phyloP scores from a whole-genome alignment of 2,888 invertebrate species.

The Tipula vernalis region DNA sequence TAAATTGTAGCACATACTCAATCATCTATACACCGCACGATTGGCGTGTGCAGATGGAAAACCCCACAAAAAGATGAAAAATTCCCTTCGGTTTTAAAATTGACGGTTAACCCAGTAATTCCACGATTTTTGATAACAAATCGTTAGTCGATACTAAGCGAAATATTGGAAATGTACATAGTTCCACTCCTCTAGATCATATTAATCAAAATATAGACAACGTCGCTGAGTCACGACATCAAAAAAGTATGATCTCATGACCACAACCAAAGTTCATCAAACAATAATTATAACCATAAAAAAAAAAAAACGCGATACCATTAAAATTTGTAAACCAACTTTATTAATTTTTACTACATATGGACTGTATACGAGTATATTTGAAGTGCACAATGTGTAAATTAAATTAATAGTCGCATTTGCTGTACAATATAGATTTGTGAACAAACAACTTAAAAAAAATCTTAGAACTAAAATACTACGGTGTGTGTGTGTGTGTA shows the following conservation, averaged over 20 bases:
- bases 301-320: background rate
- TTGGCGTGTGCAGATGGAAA: too few relatives aligned
- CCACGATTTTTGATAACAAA: too few relatives aligned
- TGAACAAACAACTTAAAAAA: background rate
- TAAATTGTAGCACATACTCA: too few relatives aligned
- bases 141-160: too few relatives aligned
- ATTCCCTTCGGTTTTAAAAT: too few relatives aligned
- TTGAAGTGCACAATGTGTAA: background rate
- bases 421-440: background rate
- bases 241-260: background rate
- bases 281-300: background rate
- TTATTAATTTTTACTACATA: background rate
- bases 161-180: background rate
- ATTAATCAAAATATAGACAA: too few relatives aligned
- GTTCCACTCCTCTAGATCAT: too few relatives aligned
- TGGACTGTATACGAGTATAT: background rate
- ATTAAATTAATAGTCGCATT: background rate
- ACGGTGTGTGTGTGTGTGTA: background rate
- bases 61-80: too few relatives aligned
- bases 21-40: too few relatives aligned
- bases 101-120: too few relatives aligned
- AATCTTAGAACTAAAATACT: background rate
- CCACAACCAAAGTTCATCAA: background rate
- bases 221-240: background rate
- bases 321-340: background rate